A percentile compares a stretch with the other conserved stretches of the same genome.
Conservation (phyloP, 2,113 vertebrate genomes). For the Columba janthina region DNA sequence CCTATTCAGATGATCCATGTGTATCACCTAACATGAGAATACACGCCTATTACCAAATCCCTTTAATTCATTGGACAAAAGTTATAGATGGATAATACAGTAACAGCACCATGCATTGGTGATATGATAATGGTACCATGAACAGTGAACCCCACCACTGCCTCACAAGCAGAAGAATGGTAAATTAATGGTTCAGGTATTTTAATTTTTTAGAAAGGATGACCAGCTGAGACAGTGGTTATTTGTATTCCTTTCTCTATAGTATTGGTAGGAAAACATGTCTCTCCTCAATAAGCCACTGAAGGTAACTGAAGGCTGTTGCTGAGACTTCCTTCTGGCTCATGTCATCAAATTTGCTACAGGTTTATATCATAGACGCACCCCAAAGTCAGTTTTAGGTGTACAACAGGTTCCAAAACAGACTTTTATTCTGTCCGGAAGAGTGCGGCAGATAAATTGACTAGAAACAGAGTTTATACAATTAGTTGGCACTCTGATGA, state of each 20-base stretch:
- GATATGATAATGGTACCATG: not conserved
- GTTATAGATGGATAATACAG: not conserved
- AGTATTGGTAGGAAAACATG: not conserved
- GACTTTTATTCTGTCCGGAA: no score
- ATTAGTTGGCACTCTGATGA: no score
- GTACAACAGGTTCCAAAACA: no score
- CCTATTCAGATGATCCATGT: not conserved
- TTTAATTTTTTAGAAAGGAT: not conserved
- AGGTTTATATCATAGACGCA: not conserved
- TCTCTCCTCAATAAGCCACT: not conserved
- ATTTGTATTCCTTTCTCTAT: not conserved
- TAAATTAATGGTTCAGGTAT: not conserved
- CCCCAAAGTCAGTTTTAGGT: no score
- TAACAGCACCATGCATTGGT: not conserved
- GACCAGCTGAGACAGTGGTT: not conserved
- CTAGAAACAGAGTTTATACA: no score
- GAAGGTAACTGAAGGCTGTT: not conserved
- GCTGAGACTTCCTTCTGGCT: not conserved
- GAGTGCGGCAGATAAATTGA: no score
- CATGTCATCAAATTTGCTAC: not conserved
- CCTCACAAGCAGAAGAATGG: not conserved
- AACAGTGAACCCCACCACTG: not conserved
- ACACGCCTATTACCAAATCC: not conserved
- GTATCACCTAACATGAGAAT: not conserved
- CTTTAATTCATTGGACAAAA: not conserved